Conservation (phyloP, 2,797 vertebrate genomes). For the Leuciscus waleckii region DNA sequence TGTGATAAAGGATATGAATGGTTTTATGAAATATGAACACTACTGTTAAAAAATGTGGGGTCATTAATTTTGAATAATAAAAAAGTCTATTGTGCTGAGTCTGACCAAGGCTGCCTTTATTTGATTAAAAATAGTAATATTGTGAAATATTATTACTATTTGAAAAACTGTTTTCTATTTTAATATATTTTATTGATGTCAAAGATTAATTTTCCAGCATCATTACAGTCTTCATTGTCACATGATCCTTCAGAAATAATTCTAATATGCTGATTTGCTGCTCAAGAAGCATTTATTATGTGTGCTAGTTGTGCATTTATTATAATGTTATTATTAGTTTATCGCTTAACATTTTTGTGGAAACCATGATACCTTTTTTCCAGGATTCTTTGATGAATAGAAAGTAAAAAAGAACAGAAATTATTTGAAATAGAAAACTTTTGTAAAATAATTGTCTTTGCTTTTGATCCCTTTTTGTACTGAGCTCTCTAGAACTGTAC, state of each 20-base stretch:
- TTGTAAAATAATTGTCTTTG: not conserved
- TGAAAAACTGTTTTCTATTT: not conserved
- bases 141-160: not conserved
- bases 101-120: not conserved
- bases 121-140: not conserved
- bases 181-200: not conserved
- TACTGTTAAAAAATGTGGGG: not conserved
- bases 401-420: not conserved
- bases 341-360: not conserved
- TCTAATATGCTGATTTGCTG: not conserved
- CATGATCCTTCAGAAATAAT: not conserved
- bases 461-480: not conserved
- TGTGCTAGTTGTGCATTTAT: no score
- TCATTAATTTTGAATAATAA: no score
- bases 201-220: not conserved
- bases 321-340: not conserved
- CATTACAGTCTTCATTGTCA: not conserved
- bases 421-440: not conserved
- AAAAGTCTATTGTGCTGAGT: not conserved
- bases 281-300: not conserved
- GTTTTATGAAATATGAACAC: not conserved
- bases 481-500: conserved; percentile 10
- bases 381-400: not conserved
- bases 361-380: not conserved
- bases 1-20: not conserved